Evolutionary conservation across 2,888 invertebrate genomes (phyloP).

Genomic region (Steinernema scapterisci): DNA sequence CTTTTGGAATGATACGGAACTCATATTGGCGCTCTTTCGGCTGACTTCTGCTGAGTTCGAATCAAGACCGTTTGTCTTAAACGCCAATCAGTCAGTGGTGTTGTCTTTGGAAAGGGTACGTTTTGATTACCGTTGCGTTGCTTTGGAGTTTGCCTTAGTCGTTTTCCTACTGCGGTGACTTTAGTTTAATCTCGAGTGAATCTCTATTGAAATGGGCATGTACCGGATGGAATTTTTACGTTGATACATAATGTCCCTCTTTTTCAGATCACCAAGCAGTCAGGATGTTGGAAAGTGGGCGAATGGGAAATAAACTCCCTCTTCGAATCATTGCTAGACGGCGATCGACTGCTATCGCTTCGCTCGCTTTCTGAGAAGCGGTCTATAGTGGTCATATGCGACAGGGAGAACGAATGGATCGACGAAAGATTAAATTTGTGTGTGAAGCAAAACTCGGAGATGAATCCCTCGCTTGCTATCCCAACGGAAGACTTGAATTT

Average conservation of each 20-base stretch:
- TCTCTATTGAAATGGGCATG: too few species aligned
- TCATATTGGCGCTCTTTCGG: neutral
- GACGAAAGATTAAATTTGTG: neutral
- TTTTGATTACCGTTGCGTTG: neutral
- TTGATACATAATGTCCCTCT: too few species aligned
- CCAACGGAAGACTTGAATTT: neutral
- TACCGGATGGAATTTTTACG: too few species aligned
- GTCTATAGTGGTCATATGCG: neutral
- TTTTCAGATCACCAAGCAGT: constrained; percentile 10
- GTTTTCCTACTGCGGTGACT: neutral
- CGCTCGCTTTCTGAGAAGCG: neutral
- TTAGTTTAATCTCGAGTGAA: neutral
- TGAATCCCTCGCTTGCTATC: neutral
- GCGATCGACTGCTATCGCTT: neutral
- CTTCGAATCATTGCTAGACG: neutral
- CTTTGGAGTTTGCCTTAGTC: too few species aligned
- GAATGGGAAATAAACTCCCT: constrained; percentile 4
- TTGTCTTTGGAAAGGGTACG: constrained; percentile 7
- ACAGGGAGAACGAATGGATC: constrained; percentile 23
- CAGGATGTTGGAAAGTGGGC: neutral
- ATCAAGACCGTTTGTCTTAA: neutral
- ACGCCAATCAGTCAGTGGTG: neutral
- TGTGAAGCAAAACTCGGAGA: neutral
- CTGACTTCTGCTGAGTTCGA: neutral
- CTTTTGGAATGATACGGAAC: constrained; percentile 6